A percentile compares a stretch with the other conserved stretches of the same genome.
phyloP scores from a whole-genome alignment of 2,888 invertebrate genomes.

The Epinotia demarniana region DNA sequence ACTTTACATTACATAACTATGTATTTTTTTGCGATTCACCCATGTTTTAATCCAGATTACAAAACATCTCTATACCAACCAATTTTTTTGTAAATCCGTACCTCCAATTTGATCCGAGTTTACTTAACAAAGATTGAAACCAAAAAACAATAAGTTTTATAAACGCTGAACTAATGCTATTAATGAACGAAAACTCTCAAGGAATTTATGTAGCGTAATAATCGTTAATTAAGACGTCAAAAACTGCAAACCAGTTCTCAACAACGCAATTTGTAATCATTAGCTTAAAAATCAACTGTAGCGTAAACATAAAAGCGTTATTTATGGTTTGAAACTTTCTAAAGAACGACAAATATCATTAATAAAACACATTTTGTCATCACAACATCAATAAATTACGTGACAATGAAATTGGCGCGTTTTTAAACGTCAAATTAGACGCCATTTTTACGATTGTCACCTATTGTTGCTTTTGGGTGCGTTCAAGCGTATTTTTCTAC shows the following conservation, averaged over 20 bases:
- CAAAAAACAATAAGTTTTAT: not conserved
- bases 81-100: too few species aligned
- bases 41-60: too few species aligned
- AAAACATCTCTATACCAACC: too few species aligned
- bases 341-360: conserved; percentile 71
- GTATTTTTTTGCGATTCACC: too few species aligned
- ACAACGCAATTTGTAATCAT: conserved; percentile 69
- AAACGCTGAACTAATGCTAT: conserved; percentile 25
- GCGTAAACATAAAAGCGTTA: conserved; percentile 69
- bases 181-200: conserved; percentile 46
- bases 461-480: conserved; percentile 63
- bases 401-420: conserved; percentile 80
- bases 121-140: too few species aligned
- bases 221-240: conserved; percentile 59
- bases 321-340: conserved; percentile 69
- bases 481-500: conserved; percentile 69
- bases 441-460: conserved; percentile 73
- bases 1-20: too few species aligned
- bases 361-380: conserved; percentile 72
- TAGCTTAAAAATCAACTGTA: conserved; percentile 70
- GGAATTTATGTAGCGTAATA: conserved; percentile 64
- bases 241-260: conserved; percentile 56
- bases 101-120: too few species aligned
- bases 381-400: conserved; percentile 81
- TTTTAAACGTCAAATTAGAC: conserved; percentile 82